A percentile compares a stretch with the other conserved stretches of the same genome.
Conservation (phyloP, 2,113 vertebrate species). For the Eubucco bourcierii region DNA sequence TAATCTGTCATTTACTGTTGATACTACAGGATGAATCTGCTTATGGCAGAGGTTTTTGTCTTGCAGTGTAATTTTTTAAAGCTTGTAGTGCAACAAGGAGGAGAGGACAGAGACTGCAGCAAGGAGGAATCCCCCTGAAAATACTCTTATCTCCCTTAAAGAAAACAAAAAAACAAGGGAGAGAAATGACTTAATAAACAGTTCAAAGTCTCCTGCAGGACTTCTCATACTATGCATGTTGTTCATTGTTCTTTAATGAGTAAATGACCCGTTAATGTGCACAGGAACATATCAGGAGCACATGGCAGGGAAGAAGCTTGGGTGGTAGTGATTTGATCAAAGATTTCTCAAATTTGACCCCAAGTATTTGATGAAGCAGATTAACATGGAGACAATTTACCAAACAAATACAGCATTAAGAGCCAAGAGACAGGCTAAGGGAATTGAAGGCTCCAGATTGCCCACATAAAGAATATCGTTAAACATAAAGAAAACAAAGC, state of each 20-base stretch:
- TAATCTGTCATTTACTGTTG: background rate
- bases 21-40: background rate
- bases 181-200: slow-evolving; percentile 70
- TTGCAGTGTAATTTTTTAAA: background rate
- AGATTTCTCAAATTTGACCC: slow-evolving; percentile 79
- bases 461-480: slow-evolving; percentile 82
- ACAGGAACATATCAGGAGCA: slow-evolving; percentile 78
- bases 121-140: slow-evolving; percentile 14
- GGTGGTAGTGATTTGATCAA: slow-evolving; percentile 77
- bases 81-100: background rate
- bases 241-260: slow-evolving; percentile 76
- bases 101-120: background rate
- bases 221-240: slow-evolving; percentile 68
- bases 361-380: slow-evolving; percentile 81
- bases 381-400: slow-evolving; percentile 83
- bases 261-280: slow-evolving; percentile 74
- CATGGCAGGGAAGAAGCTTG: slow-evolving; percentile 71
- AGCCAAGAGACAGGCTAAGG: slow-evolving; percentile 75
- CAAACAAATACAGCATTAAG: slow-evolving; percentile 77
- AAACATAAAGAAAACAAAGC: slow-evolving; percentile 75
- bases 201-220: slow-evolving; percentile 71
- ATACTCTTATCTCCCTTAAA: slow-evolving; percentile 9
- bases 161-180: slow-evolving; percentile 14
- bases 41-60: background rate
- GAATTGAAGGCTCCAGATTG: slow-evolving; percentile 79